Evolutionary conservation across 2,888 invertebrate genomes (phyloP), one percentile per base, ranked within the genome.

Genomic region (Polydrusus tereticollis): DNA sequence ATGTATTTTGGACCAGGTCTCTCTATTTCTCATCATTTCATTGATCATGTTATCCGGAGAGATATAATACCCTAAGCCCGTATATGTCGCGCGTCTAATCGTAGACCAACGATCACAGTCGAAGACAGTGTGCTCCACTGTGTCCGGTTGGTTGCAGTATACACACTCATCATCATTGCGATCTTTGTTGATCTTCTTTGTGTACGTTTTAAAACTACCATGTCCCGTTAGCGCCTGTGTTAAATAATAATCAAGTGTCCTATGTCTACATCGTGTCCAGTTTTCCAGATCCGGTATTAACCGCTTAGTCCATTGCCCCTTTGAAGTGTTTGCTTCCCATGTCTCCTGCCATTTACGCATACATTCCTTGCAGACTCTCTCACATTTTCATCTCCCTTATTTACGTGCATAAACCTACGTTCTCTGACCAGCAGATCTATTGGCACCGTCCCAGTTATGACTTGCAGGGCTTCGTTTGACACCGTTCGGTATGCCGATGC

Each of bases 401-500:
- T 36, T 36, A 10, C 12, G 10, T 36, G 12, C 12, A 36, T 12
- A 10, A 2, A 36, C 2, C 2, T 7, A 10, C 36, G 5, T 36
- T 36, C 36, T 12, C 6, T 10, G 10, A 12, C 36, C 12, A 12
- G 5, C 2, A 74, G 50, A 5, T 72, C 52, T 1, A 76, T 64
- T 14, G 76, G 74, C 2, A 58, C 16, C 8, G 38, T 14, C 0
- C 70, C 69, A 1, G 66, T 50, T 1, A 75, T 18, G 5, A 71
- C 70, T 18, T 43, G 64, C n/a, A 59, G 12, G 20, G 74, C 59
- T n/a, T 66, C 64, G 2, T 33, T 20, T 6, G 74, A 69, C 16
- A 73, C 74, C 1, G 73, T 74, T 55, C 72, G 57, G 36, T 77
- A 77, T 33, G 64, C 73, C 14, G 63, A 47, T 10, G 45, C 59